Evolutionary conservation across 2,113 vertebrate genomes (phyloP).

Genomic region (Prunella fulvescens): DNA sequence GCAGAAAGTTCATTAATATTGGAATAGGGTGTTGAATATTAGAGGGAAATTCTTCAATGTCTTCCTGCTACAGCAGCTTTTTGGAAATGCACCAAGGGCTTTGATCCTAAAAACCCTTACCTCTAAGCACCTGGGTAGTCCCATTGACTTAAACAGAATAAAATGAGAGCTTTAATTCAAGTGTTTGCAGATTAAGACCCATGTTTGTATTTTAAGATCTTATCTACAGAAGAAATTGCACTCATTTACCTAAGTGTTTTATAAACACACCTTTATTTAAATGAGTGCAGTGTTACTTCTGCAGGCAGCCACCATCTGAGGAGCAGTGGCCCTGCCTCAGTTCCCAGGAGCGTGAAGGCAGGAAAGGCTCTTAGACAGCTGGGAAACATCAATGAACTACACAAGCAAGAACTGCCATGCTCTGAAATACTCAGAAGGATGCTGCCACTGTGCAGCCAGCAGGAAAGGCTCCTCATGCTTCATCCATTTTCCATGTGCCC

Average conservation of each 20-base stretch:
- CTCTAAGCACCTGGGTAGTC: not conserved
- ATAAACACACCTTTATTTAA: not conserved
- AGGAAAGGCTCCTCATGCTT: not conserved
- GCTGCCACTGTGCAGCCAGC: not conserved
- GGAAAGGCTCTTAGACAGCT: not conserved
- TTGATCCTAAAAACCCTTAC: not conserved
- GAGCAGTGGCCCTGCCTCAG: not conserved
- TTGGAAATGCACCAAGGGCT: not conserved
- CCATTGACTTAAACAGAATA: not conserved
- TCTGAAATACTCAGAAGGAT: no score
- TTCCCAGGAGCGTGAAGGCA: not conserved
- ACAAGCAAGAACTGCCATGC: accelerated
- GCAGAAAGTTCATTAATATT: not conserved
- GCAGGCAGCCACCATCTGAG: not conserved
- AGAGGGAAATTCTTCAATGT: not conserved
- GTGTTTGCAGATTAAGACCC: not conserved
- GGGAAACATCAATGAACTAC: not conserved
- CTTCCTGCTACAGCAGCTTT: not conserved
- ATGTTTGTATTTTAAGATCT: not conserved
- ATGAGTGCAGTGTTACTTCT: not conserved
- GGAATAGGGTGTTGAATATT: not conserved
- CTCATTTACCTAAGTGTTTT: not conserved
- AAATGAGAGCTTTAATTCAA: not conserved
- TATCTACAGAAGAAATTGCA: conserved; percentile 30
- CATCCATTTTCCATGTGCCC: not conserved